These are phyloP conservation scores for Armadillidium nasatum DNA, from an alignment of 1,140 invertebrate species.

Conservation along the genomic window DNA sequence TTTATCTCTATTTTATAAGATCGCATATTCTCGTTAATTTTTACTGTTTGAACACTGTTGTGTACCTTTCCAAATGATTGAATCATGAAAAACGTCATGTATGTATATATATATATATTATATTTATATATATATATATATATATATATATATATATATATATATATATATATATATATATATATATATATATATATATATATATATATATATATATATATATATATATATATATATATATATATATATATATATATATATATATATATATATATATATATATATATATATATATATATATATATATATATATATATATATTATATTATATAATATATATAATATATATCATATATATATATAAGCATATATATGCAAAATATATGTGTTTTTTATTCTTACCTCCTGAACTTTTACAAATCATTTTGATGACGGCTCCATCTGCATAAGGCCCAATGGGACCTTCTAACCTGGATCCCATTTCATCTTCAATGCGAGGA, in stretches of 20 bases:
- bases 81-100: too few relatives aligned
- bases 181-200: neutral
- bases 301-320: conserved; percentile 13
- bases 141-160: conserved; percentile 1
- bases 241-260: neutral
- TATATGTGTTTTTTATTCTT: neutral
- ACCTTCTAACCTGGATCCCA: conserved; percentile 35
- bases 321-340: neutral
- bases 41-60: too few relatives aligned
- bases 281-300: conserved; percentile 1
- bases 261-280: conserved; percentile 6
- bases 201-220: conserved; percentile 13
- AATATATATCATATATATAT: neutral
- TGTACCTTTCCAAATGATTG: too few relatives aligned
- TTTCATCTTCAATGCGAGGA: conserved; percentile 37
- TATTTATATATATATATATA: conserved; percentile 6
- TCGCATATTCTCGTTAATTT: too few relatives aligned
- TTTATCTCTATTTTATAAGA: too few relatives aligned
- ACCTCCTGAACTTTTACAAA: conserved; percentile 37
- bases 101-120: neutral
- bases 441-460: conserved; percentile 39
- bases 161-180: conserved; percentile 15
- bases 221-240: conserved; percentile 15
- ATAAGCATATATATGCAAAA: neutral
- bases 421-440: conserved; percentile 32